Evolutionary conservation across 2,113 vertebrate species (phyloP).

Genomic region (Lonchura striata): DNA sequence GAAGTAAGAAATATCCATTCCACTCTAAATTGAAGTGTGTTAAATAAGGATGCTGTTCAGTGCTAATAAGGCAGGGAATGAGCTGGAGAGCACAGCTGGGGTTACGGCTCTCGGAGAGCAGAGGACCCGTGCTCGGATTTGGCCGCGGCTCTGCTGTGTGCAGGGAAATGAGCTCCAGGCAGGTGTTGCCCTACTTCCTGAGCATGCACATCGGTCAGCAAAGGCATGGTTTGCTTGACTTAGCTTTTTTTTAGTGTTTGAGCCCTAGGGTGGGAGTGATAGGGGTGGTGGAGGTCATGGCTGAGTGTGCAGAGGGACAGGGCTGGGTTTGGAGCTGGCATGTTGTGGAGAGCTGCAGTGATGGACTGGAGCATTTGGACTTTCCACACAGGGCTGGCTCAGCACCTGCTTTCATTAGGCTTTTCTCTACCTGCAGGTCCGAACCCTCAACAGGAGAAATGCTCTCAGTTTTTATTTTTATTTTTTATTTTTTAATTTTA

Average conservation of each 20-base stretch:
- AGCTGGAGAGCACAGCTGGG: conserved; percentile 57
- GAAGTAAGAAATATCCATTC: conserved; percentile 70
- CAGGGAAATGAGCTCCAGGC: conserved; percentile 52
- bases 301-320: neutral
- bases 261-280: neutral
- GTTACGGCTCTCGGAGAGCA: neutral
- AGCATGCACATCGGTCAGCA: conserved; percentile 21
- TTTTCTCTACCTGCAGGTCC: neutral
- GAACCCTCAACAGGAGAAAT: neutral
- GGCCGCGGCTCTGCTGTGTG: neutral
- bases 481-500: neutral
- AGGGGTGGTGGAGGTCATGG: neutral
- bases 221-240: conserved; percentile 5
- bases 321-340: neutral
- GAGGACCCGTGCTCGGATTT: neutral
- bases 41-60: conserved; percentile 65
- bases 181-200: conserved; percentile 47
- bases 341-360: neutral
- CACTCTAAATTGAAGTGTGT: conserved; percentile 63
- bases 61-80: conserved; percentile 45
- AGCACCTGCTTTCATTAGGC: neutral
- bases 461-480: neutral
- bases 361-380: neutral
- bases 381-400: neutral
- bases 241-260: neutral